Base-by-base conservation (phyloP, 2,113 vertebrate genomes). In the Diphyllodes magnificus region DNA sequence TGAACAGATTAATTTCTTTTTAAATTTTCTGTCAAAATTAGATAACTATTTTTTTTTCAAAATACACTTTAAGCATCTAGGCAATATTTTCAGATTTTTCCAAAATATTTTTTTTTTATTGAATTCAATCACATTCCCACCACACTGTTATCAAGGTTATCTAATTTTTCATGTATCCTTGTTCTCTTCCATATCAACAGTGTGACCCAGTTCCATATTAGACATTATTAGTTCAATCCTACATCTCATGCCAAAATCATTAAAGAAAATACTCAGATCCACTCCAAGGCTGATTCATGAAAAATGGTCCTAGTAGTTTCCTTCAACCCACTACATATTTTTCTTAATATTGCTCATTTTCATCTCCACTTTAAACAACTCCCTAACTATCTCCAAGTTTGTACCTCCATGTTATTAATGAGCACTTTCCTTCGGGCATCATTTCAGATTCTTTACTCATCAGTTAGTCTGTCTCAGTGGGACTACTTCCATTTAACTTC, bases 381-480 rank as follows among this genome's bases (percentile, higher is more conserved):
- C 15, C 47, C 17, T 70, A 82, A 91, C 75, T 66, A 73, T 27
- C 63, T 86, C 72, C 39, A 86, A 88, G 33, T 81, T 80, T 18
- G 1, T 40, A 86, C n/a, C 18, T 77, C 68, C 16, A 2, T 59
- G 64, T 66, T 81, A 68, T 45, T 89, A 92, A 89, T 82, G 33
- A 89, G 56, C 47, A 47, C 51, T 90, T 90, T 75, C 86, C 86
- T 75, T 21, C 0, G 0, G 88, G 69, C 76, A 81, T 81, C 2
- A 81, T 93, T 86, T 97, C 56, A 92, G 50, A 86, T 60, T 44
- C 35, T 90, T 75, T 78, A 39, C 28, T 63, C 35, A 56, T 84
- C 88, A 92, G 92, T 93, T 94, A 94, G 45, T 79, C 80, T 75
- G 42, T 78, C 72, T 78, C 88, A 56, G 54, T 37, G 76, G 64